Conservation (phyloP, 2,888 invertebrate species). For the Caprella mutica region DNA sequence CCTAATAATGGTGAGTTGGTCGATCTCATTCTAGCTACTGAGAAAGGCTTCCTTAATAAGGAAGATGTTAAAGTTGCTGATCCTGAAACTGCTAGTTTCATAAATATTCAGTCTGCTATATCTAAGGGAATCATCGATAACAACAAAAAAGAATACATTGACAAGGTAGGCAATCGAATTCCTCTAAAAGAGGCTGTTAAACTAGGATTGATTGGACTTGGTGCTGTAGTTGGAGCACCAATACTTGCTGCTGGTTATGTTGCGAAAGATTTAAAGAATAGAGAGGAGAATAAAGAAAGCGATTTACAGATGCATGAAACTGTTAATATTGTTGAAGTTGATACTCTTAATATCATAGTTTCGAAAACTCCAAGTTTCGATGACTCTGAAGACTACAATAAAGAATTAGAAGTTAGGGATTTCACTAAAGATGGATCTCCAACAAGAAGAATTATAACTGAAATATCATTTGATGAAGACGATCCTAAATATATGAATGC, state of each 20-base stretch:
- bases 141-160: slow-evolving; percentile 55
- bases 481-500: no score
- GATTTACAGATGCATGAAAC: no score
- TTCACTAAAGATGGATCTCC: no score
- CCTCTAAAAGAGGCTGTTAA: slow-evolving; percentile 54
- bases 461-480: no score
- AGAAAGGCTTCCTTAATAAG: slow-evolving; percentile 58
- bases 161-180: slow-evolving; percentile 54
- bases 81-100: slow-evolving; percentile 54
- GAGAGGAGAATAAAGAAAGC: slow-evolving; percentile 19
- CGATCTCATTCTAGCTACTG: slow-evolving; percentile 62
- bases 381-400: no score
- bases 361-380: no score
- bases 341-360: no score
- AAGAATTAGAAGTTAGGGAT: no score
- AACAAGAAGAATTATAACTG: no score
- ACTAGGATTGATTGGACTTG: slow-evolving; percentile 57
- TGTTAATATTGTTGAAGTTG: no score
- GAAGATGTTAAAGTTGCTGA: slow-evolving; percentile 58
- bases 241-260: slow-evolving; percentile 39
- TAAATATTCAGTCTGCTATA: slow-evolving; percentile 64
- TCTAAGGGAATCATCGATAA: slow-evolving; percentile 61
- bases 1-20: slow-evolving; percentile 28
- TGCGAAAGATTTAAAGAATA: slow-evolving; percentile 25
- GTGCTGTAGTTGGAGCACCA: slow-evolving; percentile 63